These are phyloP conservation scores for Pollimyrus isidori DNA, from an alignment of 2,113 vertebrate genomes.

Conservation along the genomic window DNA sequence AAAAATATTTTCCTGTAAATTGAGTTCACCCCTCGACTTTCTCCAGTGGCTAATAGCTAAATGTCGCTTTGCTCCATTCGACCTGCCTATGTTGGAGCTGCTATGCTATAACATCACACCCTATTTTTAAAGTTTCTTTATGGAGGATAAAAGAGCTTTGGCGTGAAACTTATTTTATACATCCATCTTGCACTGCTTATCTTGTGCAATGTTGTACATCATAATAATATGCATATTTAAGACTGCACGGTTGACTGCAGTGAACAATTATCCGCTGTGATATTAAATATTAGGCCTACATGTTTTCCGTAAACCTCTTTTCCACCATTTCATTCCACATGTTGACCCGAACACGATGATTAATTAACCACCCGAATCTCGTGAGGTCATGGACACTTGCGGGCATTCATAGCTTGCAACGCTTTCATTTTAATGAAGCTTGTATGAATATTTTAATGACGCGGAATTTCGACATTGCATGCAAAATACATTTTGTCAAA, in stretches of 20 bases:
- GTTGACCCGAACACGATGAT: neutral
- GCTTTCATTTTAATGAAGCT: neutral
- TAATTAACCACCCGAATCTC: neutral
- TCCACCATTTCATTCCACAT: neutral
- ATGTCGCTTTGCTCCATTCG: neutral
- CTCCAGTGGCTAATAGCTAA: neutral
- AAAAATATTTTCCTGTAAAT: conserved; percentile 44
- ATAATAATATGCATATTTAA: neutral
- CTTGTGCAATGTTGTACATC: neutral
- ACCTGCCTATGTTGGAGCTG: too few relatives aligned
- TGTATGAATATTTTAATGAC: neutral
- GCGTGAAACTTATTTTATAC: neutral
- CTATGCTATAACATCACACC: neutral
- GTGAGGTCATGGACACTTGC: neutral
- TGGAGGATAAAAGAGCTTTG: neutral
- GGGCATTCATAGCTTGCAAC: neutral
- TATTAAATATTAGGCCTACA: neutral
- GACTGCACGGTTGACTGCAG: neutral
- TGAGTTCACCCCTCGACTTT: conserved; percentile 24
- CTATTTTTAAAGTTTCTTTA: neutral
- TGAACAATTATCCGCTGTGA: neutral
- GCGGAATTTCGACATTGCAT: neutral
- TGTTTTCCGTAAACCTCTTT: neutral
- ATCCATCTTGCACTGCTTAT: neutral
- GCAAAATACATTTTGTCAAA: neutral